A percentile compares a stretch with the other conserved stretches of the same genome.
These are phyloP conservation scores for Gymnocheta viridis DNA, from an alignment of 2,888 invertebrate species.

Conservation along the genomic window DNA sequence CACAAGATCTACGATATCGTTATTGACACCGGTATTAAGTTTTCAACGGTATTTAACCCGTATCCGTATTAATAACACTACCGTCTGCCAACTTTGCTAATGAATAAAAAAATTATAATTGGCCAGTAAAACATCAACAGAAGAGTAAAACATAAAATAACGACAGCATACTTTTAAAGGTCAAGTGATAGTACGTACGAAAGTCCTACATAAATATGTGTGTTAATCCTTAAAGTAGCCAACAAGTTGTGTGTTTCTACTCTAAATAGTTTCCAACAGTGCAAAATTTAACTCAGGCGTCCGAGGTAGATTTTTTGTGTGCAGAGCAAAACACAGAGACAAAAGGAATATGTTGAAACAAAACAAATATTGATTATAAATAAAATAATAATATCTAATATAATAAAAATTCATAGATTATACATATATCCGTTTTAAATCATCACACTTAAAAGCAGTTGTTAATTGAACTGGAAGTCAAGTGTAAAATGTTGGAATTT, in stretches of 20 bases:
- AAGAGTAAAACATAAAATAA: background rate
- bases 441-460: background rate
- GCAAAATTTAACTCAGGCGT: background rate
- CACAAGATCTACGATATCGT: too few species aligned
- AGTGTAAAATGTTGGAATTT: background rate
- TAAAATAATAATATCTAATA: background rate
- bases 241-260: constrained; percentile 26
- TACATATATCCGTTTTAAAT: background rate
- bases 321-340: background rate
- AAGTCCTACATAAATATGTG: constrained; percentile 25
- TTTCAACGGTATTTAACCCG: too few species aligned
- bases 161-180: constrained; percentile 74
- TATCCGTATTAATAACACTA: too few species aligned
- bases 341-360: too few species aligned
- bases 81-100: too few species aligned
- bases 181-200: constrained; percentile 49
- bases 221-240: constrained; percentile 72
- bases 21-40: too few species aligned
- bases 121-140: constrained; percentile 7
- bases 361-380: too few species aligned
- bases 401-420: background rate
- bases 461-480: background rate
- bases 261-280: background rate
- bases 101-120: background rate
- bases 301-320: background rate